Percentiles rank a stretch among this genome's conserved stretches.
These are phyloP conservation scores for Geococcyx californianus DNA, from an alignment of 2,113 vertebrate species.

Conservation along the genomic window DNA sequence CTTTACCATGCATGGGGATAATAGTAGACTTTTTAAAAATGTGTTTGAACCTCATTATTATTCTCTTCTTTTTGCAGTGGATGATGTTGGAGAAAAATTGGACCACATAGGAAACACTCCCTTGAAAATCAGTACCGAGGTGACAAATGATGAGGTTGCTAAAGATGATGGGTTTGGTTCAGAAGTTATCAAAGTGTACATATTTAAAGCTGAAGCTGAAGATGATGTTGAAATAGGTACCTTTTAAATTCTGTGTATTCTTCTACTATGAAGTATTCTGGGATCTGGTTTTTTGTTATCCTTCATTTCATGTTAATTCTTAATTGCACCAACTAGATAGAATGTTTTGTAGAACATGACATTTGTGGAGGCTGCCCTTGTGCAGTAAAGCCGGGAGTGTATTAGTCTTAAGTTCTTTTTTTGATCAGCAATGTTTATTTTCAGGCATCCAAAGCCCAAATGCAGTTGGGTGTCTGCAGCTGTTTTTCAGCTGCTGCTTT, in stretches of 20 bases:
- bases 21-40: not conserved
- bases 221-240: constrained; percentile 97
- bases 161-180: constrained; percentile 93
- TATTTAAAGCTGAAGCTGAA: constrained; percentile 98
- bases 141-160: constrained; percentile 87
- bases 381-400: not conserved
- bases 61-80: constrained; percentile 81
- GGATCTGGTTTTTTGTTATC: not conserved
- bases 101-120: constrained; percentile 91
- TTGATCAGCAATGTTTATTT: not conserved
- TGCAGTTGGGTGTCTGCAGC: not conserved
- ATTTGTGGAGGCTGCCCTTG: not conserved
- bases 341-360: not conserved
- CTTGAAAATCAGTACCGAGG: constrained; percentile 93
- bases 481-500: not conserved
- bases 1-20: not conserved
- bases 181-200: constrained; percentile 99
- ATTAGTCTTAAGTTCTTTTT: not conserved
- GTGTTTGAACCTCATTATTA: constrained; percentile 25
- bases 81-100: constrained; percentile 96
- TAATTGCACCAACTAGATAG: not conserved
- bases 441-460: not conserved
- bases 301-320: not conserved
- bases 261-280: not conserved
- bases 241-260: not conserved